Evolutionary conservation across 2,113 vertebrate species (phyloP).

Genomic region (Microcebus jonahi): DNA sequence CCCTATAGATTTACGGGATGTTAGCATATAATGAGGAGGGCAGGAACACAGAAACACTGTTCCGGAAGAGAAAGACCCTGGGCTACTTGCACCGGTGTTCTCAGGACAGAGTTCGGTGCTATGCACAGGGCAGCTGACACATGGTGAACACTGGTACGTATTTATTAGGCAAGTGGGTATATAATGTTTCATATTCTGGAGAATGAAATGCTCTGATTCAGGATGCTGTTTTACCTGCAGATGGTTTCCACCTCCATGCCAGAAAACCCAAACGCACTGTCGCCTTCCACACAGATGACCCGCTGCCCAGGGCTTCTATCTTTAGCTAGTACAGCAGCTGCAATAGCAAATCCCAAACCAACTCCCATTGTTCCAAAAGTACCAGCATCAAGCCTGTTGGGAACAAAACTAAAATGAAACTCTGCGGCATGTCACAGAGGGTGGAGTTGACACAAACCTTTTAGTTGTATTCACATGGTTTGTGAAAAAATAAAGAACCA

Average conservation of each 20-base stretch:
- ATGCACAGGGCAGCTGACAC: background rate
- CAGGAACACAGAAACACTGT: background rate
- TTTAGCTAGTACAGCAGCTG: constrained; percentile 91
- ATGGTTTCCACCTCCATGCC: constrained; percentile 99
- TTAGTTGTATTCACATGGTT: background rate
- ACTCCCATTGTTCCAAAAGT: constrained; percentile 99
- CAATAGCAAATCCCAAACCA: constrained; percentile 95
- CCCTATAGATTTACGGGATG: background rate
- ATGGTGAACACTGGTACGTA: background rate
- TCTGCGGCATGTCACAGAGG: background rate
- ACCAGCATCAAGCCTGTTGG: constrained; percentile 94
- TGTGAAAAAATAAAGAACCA: background rate
- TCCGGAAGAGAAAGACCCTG: background rate
- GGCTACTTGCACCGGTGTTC: background rate
- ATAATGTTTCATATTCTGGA: background rate
- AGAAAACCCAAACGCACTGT: constrained; percentile 98
- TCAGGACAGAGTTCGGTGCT: background rate
- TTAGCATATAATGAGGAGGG: background rate
- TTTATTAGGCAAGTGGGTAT: background rate
- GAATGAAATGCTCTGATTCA: background rate
- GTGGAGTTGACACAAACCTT: background rate
- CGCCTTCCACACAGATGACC: constrained; percentile 95
- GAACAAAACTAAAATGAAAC: constrained; percentile 47
- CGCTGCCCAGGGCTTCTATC: constrained; percentile 81
- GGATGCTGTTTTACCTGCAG: constrained; percentile 89